These are phyloP conservation scores for Fregata magnificens DNA, from an alignment of 2,113 vertebrate species.

Conservation along the genomic window DNA sequence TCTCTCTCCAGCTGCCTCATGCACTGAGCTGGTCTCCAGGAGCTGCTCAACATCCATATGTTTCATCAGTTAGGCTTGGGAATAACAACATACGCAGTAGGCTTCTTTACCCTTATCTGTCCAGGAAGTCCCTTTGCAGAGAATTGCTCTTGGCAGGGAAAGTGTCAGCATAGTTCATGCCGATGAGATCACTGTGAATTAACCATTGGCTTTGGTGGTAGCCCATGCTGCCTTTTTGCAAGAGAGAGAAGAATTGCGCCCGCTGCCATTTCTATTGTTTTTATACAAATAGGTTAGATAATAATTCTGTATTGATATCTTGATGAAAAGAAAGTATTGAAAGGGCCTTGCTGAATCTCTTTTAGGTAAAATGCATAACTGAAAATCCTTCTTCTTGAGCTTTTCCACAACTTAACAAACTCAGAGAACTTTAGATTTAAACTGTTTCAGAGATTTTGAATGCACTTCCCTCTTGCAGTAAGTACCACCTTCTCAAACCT, in stretches of 20 bases:
- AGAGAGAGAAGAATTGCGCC: not conserved
- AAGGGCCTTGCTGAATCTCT: not conserved
- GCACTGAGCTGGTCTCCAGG: not conserved
- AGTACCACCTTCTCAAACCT: not conserved
- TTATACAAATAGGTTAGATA: not conserved
- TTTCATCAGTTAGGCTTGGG: not conserved
- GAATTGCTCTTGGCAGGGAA: constrained; percentile 55
- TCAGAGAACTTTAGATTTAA: not conserved
- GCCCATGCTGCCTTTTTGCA: not conserved
- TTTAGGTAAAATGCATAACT: not conserved
- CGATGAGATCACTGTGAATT: constrained; percentile 1
- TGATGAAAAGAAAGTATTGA: not conserved
- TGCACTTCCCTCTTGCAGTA: not conserved
- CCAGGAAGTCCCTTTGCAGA: constrained; percentile 52
- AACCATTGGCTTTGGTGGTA: not conserved
- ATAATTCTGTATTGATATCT: not conserved
- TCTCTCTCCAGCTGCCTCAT: not conserved
- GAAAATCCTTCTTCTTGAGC: not conserved
- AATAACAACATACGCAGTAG: not conserved
- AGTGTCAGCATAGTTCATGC: not conserved
- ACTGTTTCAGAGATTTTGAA: not conserved
- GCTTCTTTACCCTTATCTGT: constrained; percentile 24
- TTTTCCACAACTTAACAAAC: not conserved
- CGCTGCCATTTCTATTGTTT: not conserved
- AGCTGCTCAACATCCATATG: not conserved